Evolutionary conservation across 1,140 invertebrate genomes (phyloP).

Genomic region (roundworm (Caenorhabditis elegans)): WBcel235 BX284603.4:6036501-6037000

Average conservation of each 20-base stretch:
- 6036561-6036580: background rate
- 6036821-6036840: background rate
- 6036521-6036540: background rate
- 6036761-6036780: background rate
- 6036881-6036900: background rate
- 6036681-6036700: background rate
- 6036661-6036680: conserved; percentile 17
- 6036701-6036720: background rate
- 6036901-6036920: conserved; percentile 6
- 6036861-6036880: background rate
- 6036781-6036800: conserved; percentile 13
- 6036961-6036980: background rate
- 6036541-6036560: too few relatives aligned
- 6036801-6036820: conserved; percentile 13
- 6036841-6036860: conserved; percentile 24
- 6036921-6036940: background rate
- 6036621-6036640: background rate
- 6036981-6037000: too few relatives aligned
- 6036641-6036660: background rate
- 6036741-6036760: background rate
- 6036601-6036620: conserved; percentile 1
- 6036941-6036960: background rate
- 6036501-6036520: background rate
- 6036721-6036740: background rate
- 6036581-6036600: background rate